Conservation (phyloP, 2,797 vertebrate species). For the Epinephelus awoara region DNA sequence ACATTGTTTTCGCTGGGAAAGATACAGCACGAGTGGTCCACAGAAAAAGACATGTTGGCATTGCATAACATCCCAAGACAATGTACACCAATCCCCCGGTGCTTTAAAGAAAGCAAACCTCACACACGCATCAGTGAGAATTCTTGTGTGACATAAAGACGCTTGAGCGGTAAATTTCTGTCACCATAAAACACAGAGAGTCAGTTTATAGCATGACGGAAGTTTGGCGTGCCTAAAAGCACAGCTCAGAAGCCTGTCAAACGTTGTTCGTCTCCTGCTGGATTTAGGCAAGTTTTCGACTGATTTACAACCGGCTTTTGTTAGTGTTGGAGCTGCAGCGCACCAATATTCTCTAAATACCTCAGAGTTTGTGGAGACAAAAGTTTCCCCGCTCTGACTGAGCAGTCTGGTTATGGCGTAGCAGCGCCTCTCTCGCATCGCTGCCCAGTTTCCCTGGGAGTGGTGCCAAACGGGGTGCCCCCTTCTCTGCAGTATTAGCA, state of each 20-base stretch:
- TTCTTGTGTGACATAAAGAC: constrained; percentile 46
- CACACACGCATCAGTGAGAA: constrained; percentile 23
- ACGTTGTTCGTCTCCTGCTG: constrained; percentile 47
- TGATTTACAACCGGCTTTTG: constrained; percentile 55
- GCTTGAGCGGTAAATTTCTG: constrained; percentile 30
- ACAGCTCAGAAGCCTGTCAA: constrained; percentile 38
- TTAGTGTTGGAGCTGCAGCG: constrained; percentile 43
- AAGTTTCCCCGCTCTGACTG: constrained; percentile 59
- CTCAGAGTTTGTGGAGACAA: constrained; percentile 43
- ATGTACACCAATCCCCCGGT: constrained; percentile 46
- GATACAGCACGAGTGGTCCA: constrained; percentile 30
- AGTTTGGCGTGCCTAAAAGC: constrained; percentile 40
- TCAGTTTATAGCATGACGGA: constrained; percentile 40
- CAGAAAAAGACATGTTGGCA: constrained; percentile 34
- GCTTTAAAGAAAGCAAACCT: constrained; percentile 59
- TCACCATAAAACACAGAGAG: constrained; percentile 36
- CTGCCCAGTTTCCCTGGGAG: constrained; percentile 61
- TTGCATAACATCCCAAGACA: constrained; percentile 65
- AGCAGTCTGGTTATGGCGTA: constrained; percentile 40
- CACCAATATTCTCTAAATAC: constrained; percentile 42
- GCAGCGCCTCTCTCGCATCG: constrained; percentile 39
- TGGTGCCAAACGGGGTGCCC: constrained; percentile 62
- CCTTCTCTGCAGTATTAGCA: constrained; percentile 48
- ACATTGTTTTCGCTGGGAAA: constrained; percentile 68
- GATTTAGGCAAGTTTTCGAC: constrained; percentile 26